These are phyloP conservation scores for Spheniscus mendiculus DNA, from an alignment of 2,113 vertebrate genomes.

Conservation along the genomic window DNA sequence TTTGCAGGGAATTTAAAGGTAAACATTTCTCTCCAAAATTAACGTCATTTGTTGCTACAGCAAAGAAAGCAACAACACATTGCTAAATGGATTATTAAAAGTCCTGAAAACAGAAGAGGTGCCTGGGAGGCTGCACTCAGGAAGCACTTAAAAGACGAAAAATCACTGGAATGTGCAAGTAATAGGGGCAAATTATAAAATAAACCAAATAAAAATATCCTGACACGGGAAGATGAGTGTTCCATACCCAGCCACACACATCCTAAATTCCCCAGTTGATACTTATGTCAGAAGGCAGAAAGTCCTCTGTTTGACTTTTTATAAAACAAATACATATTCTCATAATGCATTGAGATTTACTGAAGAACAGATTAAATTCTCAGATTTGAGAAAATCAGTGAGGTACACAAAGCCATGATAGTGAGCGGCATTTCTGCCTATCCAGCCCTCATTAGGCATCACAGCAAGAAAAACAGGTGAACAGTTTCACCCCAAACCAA, in stretches of 20 bases:
- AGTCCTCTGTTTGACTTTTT: background rate
- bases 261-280: background rate
- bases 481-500: background rate
- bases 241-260: background rate
- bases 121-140: background rate
- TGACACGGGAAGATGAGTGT: background rate
- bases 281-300: background rate
- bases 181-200: slow-evolving; percentile 38
- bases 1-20: background rate
- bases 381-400: background rate
- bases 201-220: slow-evolving; percentile 31
- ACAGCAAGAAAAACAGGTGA: background rate
- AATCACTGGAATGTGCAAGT: slow-evolving; percentile 37
- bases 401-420: background rate
- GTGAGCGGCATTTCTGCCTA: background rate
- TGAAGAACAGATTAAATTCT: background rate
- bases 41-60: slow-evolving; percentile 29
- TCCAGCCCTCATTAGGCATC: background rate
- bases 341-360: background rate
- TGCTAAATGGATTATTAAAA: slow-evolving; percentile 42
- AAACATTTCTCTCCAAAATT: slow-evolving; percentile 50
- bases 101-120: slow-evolving; percentile 29
- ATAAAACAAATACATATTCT: background rate
- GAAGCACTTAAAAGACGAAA: slow-evolving; percentile 37
- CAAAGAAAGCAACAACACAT: slow-evolving; percentile 22